Percentiles rank a stretch among this genome's conserved stretches.
Evolutionary conservation across 2,888 invertebrate species (phyloP).

Genomic region (Dicyrtomina minuta): DNA sequence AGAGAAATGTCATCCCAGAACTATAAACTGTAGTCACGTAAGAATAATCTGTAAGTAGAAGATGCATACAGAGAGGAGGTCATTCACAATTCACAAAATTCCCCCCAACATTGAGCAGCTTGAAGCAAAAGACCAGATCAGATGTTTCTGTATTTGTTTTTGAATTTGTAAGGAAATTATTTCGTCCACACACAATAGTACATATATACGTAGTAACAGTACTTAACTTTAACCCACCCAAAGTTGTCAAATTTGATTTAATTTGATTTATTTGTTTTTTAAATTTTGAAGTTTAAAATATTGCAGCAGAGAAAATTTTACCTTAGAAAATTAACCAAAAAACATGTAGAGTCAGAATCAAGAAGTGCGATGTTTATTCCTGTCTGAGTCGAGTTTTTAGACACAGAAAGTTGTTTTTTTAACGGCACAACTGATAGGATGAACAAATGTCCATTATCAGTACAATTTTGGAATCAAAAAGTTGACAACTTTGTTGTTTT

Average conservation of each 20-base stretch:
- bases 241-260: slow-evolving; percentile 20
- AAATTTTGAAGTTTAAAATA: not conserved
- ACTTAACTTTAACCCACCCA: not conserved
- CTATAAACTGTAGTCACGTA: not conserved
- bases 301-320: too few species aligned
- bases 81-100: slow-evolving; percentile 15
- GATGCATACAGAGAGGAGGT: not conserved
- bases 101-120: slow-evolving; percentile 21
- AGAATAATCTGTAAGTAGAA: not conserved
- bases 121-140: slow-evolving; percentile 20
- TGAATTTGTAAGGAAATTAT: not conserved
- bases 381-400: not conserved
- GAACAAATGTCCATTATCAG: not conserved
- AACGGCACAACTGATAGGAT: not conserved
- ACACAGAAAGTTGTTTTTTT: not conserved
- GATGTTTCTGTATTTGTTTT: slow-evolving; percentile 2
- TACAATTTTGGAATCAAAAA: not conserved
- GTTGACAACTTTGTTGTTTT: slow-evolving; percentile 19
- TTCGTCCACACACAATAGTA: not conserved
- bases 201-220: not conserved
- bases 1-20: slow-evolving; percentile 10
- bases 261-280: not conserved
- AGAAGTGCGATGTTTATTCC: too few species aligned
- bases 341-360: too few species aligned
- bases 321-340: too few species aligned